Evolutionary conservation across 1,140 invertebrate species (phyloP), one percentile per base, ranked within the genome.

Genomic region (Drosophila sproati): DNA sequence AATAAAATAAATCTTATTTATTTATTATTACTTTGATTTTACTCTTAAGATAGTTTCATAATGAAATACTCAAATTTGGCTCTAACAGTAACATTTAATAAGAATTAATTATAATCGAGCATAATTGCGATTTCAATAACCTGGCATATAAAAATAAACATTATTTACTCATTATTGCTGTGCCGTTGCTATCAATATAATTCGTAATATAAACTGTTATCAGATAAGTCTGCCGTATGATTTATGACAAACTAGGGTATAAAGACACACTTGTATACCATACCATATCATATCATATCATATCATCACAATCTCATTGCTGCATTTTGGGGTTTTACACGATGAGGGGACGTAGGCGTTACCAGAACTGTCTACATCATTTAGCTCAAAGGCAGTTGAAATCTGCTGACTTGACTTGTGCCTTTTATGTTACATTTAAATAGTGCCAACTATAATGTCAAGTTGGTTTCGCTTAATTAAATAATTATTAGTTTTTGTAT

Each of bases 391-490:
- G 20, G 7, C 29, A 41, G 50, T 39, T 12, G 39, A 50, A 72
- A 56, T 50, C 61, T 34, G 43, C 4, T 45, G 43, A 12, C 12
- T 12, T 47, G 28, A 55, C 59, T 47, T 59, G 7, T 48, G 28
- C 20, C 50, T 48, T 50, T 63, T 55, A 20, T 56, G 12, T 52
- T 47, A 54, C n/a, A 12, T 45, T 59, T 54, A 35, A 60, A 48
- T 28, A 43, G 12, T 43, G 10, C 32, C 2, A 31, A 45, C 29
- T 3, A 4, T n/a, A n/a, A 43, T 43, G 39, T n/a, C 39, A 43
- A 43, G 10, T 10, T 68, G 12, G 7, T 56, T n/a, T 64, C 59
- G 68, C 57, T 45, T 67, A 73, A 77, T 77, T 73, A 41, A 76
- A 76, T 61, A 66, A 72, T 71, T 63, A 35, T 63, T 62, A 34